Evolutionary conservation across 1,140 invertebrate genomes (phyloP).

Genomic region (Nylanderia fulva): DNA sequence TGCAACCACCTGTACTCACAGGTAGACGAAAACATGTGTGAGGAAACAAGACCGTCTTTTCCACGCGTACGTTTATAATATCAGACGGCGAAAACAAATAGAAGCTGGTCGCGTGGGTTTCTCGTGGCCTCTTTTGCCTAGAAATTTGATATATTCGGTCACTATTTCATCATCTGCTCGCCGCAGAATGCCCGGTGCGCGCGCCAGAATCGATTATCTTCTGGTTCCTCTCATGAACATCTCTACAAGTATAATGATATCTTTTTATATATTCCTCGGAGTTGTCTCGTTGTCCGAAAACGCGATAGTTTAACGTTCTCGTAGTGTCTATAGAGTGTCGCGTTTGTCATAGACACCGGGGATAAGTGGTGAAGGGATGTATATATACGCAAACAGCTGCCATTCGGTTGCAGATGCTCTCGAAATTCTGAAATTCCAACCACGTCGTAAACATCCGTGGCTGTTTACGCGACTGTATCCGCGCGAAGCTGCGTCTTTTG

Average conservation of each 20-base stretch:
- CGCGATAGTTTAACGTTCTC: not conserved
- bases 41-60: constrained; percentile 65
- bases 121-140: not conserved
- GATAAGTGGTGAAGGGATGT: constrained; percentile 56
- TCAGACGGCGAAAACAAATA: constrained; percentile 61
- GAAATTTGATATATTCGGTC: constrained; percentile 58
- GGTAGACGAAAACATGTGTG: constrained; percentile 43
- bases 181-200: constrained; percentile 3
- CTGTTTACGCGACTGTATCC: not conserved
- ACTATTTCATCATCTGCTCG: constrained; percentile 47
- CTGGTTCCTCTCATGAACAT: not conserved
- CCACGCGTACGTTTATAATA: constrained; percentile 32
- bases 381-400: constrained; percentile 55
- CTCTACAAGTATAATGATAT: not conserved
- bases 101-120: constrained; percentile 46
- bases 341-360: not conserved
- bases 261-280: not conserved
- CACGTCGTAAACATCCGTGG: constrained; percentile 3
- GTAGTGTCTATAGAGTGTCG: constrained; percentile 9
- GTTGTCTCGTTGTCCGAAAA: not conserved
- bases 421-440: constrained; percentile 41
- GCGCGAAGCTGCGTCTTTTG: not conserved
- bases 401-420: constrained; percentile 62
- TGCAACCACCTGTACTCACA: constrained; percentile 62
- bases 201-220: not conserved